A percentile compares a stretch with the other conserved stretches of the same genome.
Evolutionary conservation across 2,888 invertebrate genomes (phyloP).

Genomic region (Hyppa rectilinea): DNA sequence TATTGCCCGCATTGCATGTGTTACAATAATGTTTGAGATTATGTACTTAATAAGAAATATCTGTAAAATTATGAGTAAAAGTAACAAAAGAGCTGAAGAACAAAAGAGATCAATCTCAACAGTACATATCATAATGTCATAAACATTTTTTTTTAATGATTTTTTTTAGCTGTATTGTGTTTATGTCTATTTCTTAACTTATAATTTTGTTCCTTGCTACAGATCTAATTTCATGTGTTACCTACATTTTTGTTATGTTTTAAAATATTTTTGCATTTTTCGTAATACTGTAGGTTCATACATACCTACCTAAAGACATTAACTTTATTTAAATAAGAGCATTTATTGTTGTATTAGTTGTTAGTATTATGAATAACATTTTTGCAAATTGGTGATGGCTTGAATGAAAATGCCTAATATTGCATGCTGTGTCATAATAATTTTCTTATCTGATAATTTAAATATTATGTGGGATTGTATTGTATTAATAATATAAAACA

Average conservation of each 20-base stretch:
- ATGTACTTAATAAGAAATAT: conserved; percentile 52
- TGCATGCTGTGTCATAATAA: conserved; percentile 61
- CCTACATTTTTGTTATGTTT: conserved; percentile 47
- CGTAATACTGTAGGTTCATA: conserved; percentile 19
- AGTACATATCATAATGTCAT: conserved; percentile 60
- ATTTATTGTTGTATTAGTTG: conserved; percentile 64
- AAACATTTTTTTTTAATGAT: neutral
- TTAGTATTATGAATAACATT: conserved; percentile 26
- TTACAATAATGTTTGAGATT: conserved; percentile 28
- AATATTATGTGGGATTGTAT: conserved; percentile 26
- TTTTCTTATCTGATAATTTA: conserved; percentile 18
- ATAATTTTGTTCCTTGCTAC: conserved; percentile 1
- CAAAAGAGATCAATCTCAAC: conserved; percentile 46
- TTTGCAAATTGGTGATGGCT: conserved; percentile 31
- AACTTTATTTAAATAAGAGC: conserved; percentile 41
- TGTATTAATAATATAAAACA: conserved; percentile 32
- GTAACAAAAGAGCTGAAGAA: conserved; percentile 38
- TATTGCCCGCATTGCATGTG: conserved; percentile 14
- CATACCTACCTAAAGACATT: conserved; percentile 42
- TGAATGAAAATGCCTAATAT: conserved; percentile 33
- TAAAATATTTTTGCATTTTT: conserved; percentile 42
- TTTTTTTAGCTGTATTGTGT: conserved; percentile 17
- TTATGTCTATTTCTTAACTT: conserved; percentile 17
- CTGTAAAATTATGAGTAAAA: conserved; percentile 13
- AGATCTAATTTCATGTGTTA: conserved; percentile 32